Evolutionary conservation across 2,113 vertebrate genomes (phyloP), one percentile per base, ranked within the genome.

Genomic region (Grallaria varia): DNA sequence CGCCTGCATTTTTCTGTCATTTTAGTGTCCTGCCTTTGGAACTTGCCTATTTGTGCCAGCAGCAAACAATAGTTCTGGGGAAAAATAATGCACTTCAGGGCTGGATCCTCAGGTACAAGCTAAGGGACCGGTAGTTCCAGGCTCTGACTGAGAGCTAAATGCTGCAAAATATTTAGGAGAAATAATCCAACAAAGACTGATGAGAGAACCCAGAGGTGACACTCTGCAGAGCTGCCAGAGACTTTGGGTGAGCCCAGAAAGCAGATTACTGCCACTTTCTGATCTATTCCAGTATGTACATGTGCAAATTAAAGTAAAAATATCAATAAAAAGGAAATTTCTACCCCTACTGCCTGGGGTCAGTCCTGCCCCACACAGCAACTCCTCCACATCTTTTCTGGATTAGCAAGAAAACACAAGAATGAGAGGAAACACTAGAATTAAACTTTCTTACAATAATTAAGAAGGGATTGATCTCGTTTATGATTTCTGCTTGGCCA

Each of bases 361-460:
- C 21, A 87, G 14, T 11, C n/a, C 9, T 18, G 68, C 30, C 64
- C 17, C 18, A 59, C 10, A 12, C 6, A 71, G 11, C 27, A 35
- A 33, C 8, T 17, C 8, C 35, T 64, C 8, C 3, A 56, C 0
- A 1, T 67, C 17, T 82, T 31, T 45, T 73, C 31, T 63, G 7
- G 12, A 49, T 81, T 75, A n/a, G 30, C 14, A 73, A 60, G 30
- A 33, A 64, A 21, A 42, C 21, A 58, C 2, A 50, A 84, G 18
- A 89, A 96, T 45, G 1, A 79, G 27, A 62, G 3, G 5, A 44
- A 96, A 63, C 1, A 16, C 3, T 49, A 20, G 9, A 87, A 80
- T 0, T 84, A 31, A 27, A 28, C 2, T 23, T 81, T 75, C 15
- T 11, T 37, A 35, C 1, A 44, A 8, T 33, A 15, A 40, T 60